phyloP scores from a whole-genome alignment of 2,888 invertebrate genomes.

The Drosophila mercatorum region DNA sequence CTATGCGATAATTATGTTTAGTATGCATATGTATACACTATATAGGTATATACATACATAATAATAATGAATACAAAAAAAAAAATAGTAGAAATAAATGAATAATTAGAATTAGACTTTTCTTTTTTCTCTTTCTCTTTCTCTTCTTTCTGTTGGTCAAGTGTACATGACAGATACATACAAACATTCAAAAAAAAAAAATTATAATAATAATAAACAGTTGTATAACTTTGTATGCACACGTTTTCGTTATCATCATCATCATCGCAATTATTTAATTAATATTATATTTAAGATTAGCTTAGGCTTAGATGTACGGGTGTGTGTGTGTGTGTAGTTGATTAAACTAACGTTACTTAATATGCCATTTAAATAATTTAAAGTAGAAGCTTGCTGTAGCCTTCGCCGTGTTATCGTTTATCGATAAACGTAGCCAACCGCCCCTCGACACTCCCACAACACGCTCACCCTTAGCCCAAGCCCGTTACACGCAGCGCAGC shows the following conservation, averaged over 20 bases:
- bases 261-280: constrained; percentile 27
- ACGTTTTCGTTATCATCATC: background rate
- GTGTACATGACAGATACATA: constrained; percentile 48
- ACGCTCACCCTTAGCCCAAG: constrained; percentile 11
- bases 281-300: constrained; percentile 46
- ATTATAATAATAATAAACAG: constrained; percentile 5
- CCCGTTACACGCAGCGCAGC: constrained; percentile 48
- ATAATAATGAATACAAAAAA: constrained; percentile 36
- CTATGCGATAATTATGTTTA: constrained; percentile 72
- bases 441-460: constrained; percentile 6
- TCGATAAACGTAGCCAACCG: constrained; percentile 26
- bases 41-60: constrained; percentile 23
- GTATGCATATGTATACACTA: constrained; percentile 44
- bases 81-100: constrained; percentile 49
- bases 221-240: too few species aligned
- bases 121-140: background rate
- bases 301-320: constrained; percentile 38
- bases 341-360: constrained; percentile 64
- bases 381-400: constrained; percentile 51
- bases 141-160: constrained; percentile 30
- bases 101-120: constrained; percentile 50
- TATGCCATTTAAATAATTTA: constrained; percentile 57
- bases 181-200: constrained; percentile 43
- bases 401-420: constrained; percentile 24
- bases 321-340: constrained; percentile 31